phyloP scores from a whole-genome alignment of 2,888 invertebrate species.

The Drosophila subquinaria region DNA sequence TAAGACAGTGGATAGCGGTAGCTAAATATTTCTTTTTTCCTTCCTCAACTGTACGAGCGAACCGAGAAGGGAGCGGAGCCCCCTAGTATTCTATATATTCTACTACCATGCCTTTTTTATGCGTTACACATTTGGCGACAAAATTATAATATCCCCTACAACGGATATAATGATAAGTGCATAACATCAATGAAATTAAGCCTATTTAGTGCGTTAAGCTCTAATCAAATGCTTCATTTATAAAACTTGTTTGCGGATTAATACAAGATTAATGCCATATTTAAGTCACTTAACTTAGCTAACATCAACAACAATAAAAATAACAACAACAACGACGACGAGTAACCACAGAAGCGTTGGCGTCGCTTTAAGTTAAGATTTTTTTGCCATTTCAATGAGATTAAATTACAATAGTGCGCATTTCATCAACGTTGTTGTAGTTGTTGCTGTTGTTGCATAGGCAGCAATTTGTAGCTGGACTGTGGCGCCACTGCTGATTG shows the following conservation, averaged over 20 bases:
- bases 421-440: conserved; percentile 25
- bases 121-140: no score
- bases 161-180: background rate
- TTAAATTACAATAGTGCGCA: conserved; percentile 53
- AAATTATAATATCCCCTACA: no score
- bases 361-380: conserved; percentile 29
- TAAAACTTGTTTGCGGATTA: conserved; percentile 3
- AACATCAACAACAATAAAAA: conserved; percentile 16
- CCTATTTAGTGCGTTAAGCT: conserved; percentile 1
- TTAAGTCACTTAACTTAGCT: conserved; percentile 11
- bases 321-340: conserved; percentile 9
- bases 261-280: conserved; percentile 37
- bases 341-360: conserved; percentile 38
- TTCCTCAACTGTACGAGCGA: no score
- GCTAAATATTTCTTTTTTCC: no score
- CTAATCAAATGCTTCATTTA: conserved; percentile 4
- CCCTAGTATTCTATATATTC: no score
- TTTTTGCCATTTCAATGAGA: conserved; percentile 36
- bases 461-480: conserved; percentile 38
- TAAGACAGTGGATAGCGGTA: no score
- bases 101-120: no score
- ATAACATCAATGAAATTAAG: conserved; percentile 3
- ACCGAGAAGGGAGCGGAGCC: no score
- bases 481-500: conserved; percentile 47
- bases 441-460: background rate